Base-by-base conservation (phyloP, 2,888 invertebrate genomes). In the Lissocephala sabroskyi region DNA sequence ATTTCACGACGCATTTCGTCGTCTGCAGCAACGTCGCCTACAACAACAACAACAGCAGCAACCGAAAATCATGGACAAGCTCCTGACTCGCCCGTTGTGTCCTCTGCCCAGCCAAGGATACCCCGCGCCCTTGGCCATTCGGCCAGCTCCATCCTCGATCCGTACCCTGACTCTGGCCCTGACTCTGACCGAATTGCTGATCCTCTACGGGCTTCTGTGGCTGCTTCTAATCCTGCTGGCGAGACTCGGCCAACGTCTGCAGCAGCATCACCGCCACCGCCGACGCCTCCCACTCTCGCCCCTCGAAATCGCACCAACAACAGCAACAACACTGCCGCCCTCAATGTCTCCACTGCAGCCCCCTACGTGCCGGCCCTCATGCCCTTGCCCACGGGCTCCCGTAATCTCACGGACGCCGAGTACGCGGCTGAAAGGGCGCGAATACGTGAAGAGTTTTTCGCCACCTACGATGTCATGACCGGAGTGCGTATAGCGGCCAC, bases 391-490 rank as follows among this genome's bases (percentile, higher is more conserved):
- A 65, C 68, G 2, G 75, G 75, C 19, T 64, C 66, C 28, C 76
- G 65, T 18, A 80, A 79, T 64, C 71, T 80, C 45, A 76, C 78
- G 28, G 67, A 68, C 40, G 79, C 80, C 17, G 79, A 80, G 56
- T 68, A 79, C 55, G 80, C 79, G 3, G 86, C 86, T 67, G 89
- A 90, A 73, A 88, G 90, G 47, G 91, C 92, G 82, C 89, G 90
- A 77, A 88, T 90, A 75, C 91, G 91, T 79, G 88, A 90, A 75
- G 92, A 93, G 82, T 95, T 93, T 86, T 95, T 94, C 87, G 91
- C 92, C 75, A 93, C 94, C 29, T 96, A 96, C 86, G 95, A 96
- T 87, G 93, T 93, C 84, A 95, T 95, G 95, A 96, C 95, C 75
- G 96, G 96, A 63, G 90, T 96, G 60, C 89, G 95, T 62, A 96